Percentiles rank a stretch among this genome's conserved stretches.
Conservation (phyloP, 2,888 invertebrate species). For the Trissolcus japonicus region DNA sequence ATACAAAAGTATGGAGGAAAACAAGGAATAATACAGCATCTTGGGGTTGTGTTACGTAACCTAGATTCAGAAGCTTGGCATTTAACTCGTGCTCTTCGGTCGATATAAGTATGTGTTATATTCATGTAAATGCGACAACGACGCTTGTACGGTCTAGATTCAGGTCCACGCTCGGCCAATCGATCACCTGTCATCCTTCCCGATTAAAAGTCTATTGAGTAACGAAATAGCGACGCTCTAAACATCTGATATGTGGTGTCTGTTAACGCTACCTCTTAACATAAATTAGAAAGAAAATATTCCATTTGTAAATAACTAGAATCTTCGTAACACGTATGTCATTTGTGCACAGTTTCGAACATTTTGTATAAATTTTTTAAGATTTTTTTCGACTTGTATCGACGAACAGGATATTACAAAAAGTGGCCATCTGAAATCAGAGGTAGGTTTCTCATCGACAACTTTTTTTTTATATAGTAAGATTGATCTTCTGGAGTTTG, state of each 20-base stretch:
- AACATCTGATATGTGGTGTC: slow-evolving; percentile 10
- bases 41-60: slow-evolving; percentile 67
- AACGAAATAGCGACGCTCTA: slow-evolving; percentile 27
- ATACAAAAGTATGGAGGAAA: background rate
- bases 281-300: too few relatives aligned
- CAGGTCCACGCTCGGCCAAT: slow-evolving; percentile 25
- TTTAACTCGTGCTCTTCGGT: slow-evolving; percentile 56
- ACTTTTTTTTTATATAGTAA: too few relatives aligned
- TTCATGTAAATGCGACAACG: slow-evolving; percentile 15
- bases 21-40: slow-evolving; percentile 1
- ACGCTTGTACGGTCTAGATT: slow-evolving; percentile 23
- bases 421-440: too few relatives aligned
- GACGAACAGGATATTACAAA: too few relatives aligned
- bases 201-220: slow-evolving; percentile 3
- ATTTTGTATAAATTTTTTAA: too few relatives aligned
- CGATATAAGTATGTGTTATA: slow-evolving; percentile 55
- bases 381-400: too few relatives aligned
- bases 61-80: slow-evolving; percentile 66
- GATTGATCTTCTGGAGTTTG: too few relatives aligned
- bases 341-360: too few relatives aligned
- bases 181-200: slow-evolving; percentile 16
- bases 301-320: too few relatives aligned
- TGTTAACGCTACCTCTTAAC: background rate
- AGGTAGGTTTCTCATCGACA: too few relatives aligned
- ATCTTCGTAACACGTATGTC: too few relatives aligned